Base-by-base conservation (phyloP, 37 sponge, comb jelly and placozoan species). In the Ephydatia muelleri region DNA sequence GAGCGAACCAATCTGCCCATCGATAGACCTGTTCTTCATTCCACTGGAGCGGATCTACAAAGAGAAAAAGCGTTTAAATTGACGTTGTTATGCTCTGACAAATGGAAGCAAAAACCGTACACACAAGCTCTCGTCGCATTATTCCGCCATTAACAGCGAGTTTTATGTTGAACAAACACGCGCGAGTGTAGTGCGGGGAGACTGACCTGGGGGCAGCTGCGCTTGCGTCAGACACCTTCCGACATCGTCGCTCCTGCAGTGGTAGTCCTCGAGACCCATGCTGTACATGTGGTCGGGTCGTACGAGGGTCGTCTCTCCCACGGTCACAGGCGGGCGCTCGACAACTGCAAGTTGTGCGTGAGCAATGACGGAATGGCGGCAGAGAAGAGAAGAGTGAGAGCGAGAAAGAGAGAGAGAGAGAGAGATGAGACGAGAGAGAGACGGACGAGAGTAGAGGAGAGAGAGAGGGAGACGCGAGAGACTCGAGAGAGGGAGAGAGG, bases 41-140 rank as follows among this genome's bases (percentile, higher is more conserved):
- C 91, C 91, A 91, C 69, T 73, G 85, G 14, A 72, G 27, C 13
- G 86, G 86, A 66, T 85, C 90, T 90, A 75, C 32, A 74, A 66
- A n/a, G n/a, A 47, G 23, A 78, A 78, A 78, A 14, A n/a, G 0
- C 49, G 8, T 27, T 37, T 11, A 23, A 12, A 26, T 19, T n/a
- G 27, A 3, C 23, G 5, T 5, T 5, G 25, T 70, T 81, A 27
- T 33, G 40, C 81, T 13, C 27, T 36, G 29, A 69, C 5, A 36
- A 33, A 32, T 12, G 81, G 6, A 43, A 4, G 47, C 47, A n/a
- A 49, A 40, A 76, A 28, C 34, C 34, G 43, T 23, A 8, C 78
- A 37, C 26, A 26, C 78, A 6, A 27, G 2, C 16, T 37, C 3
- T 25, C n/a, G n/a, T n/a, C n/a, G n/a, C n/a, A n/a, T n/a, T n/a